phyloP scores from a whole-genome alignment of 1,140 invertebrate species.

The Ostrea edulis region DNA sequence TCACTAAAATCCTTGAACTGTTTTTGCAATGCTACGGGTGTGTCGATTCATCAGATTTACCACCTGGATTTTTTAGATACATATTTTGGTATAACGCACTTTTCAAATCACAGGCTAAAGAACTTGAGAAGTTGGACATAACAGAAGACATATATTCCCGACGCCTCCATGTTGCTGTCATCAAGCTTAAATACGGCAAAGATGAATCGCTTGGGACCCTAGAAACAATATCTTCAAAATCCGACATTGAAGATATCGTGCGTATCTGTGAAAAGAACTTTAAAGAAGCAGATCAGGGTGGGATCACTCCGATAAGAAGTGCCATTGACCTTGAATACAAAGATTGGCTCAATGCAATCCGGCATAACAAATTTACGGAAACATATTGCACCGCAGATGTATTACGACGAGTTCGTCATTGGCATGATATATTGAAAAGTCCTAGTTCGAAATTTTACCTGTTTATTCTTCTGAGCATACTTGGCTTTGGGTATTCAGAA shows the following conservation, averaged over 20 bases:
- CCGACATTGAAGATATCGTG: slow-evolving; percentile 46
- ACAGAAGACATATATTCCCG: slow-evolving; percentile 42
- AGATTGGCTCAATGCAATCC: slow-evolving; percentile 60
- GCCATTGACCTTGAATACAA: slow-evolving; percentile 60
- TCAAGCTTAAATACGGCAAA: slow-evolving; percentile 53
- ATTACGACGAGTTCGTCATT: slow-evolving; percentile 44
- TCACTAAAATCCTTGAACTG: slow-evolving; percentile 52
- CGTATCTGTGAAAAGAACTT: slow-evolving; percentile 53
- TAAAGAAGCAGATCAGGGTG: slow-evolving; percentile 18
- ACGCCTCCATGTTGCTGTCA: slow-evolving; percentile 51
- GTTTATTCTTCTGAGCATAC: slow-evolving; percentile 51
- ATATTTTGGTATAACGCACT: slow-evolving; percentile 48
- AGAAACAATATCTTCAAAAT: slow-evolving; percentile 38
- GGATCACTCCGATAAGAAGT: slow-evolving; percentile 15
- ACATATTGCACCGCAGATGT: slow-evolving; percentile 55
- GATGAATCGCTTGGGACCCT: slow-evolving; percentile 24
- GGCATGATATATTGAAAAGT: slow-evolving; percentile 49
- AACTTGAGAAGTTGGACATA: slow-evolving; percentile 36
- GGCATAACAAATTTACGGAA: slow-evolving; percentile 40
- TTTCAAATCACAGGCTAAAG: slow-evolving; percentile 37
- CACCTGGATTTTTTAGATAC: slow-evolving; percentile 18
- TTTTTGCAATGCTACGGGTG: slow-evolving; percentile 57
- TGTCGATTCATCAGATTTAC: slow-evolving; percentile 32
- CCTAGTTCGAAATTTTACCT: slow-evolving; percentile 55
- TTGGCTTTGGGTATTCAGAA: slow-evolving; percentile 50